Evolutionary conservation across 1,140 invertebrate genomes (phyloP).

Genomic region (Trichogramma pretiosum): DNA sequence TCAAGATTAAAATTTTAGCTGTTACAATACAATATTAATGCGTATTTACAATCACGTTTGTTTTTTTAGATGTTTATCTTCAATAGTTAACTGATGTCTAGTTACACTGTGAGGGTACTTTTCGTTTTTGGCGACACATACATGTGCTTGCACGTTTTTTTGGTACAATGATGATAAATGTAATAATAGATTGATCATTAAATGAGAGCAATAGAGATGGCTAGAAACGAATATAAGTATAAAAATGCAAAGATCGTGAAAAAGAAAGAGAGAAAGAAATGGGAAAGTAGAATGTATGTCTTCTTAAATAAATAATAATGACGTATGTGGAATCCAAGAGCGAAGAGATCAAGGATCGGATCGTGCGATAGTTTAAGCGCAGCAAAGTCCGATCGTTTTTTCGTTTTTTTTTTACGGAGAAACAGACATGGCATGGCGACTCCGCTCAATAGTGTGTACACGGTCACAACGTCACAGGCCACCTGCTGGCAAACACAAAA

Average conservation of each 20-base stretch:
- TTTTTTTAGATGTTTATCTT: too few species aligned
- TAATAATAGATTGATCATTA: too few species aligned
- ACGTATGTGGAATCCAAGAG: slow-evolving; percentile 21
- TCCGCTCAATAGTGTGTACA: slow-evolving; percentile 43
- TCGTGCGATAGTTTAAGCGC: slow-evolving; percentile 3
- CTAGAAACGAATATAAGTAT: not conserved
- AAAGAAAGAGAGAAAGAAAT: slow-evolving; percentile 6
- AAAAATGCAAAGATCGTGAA: not conserved
- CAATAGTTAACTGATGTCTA: too few species aligned
- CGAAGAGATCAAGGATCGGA: slow-evolving; percentile 27
- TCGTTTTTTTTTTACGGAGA: too few species aligned
- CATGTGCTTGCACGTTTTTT: too few species aligned
- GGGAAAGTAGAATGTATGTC: slow-evolving; percentile 7
- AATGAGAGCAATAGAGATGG: not conserved
- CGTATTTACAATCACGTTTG: too few species aligned
- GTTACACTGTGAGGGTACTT: too few species aligned
- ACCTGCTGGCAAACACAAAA: slow-evolving; percentile 49
- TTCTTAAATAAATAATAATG: too few species aligned
- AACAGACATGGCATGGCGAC: slow-evolving; percentile 45
- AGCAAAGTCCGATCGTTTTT: slow-evolving; percentile 25
- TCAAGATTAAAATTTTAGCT: too few species aligned
- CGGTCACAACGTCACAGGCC: slow-evolving; percentile 48
- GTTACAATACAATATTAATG: too few species aligned
- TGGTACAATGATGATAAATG: too few species aligned
- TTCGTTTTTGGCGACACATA: too few species aligned